Percentiles rank a stretch among this genome's conserved stretches.
Evolutionary conservation across 2,888 invertebrate species (phyloP).

Genomic region (Hemithea aestivaria): DNA sequence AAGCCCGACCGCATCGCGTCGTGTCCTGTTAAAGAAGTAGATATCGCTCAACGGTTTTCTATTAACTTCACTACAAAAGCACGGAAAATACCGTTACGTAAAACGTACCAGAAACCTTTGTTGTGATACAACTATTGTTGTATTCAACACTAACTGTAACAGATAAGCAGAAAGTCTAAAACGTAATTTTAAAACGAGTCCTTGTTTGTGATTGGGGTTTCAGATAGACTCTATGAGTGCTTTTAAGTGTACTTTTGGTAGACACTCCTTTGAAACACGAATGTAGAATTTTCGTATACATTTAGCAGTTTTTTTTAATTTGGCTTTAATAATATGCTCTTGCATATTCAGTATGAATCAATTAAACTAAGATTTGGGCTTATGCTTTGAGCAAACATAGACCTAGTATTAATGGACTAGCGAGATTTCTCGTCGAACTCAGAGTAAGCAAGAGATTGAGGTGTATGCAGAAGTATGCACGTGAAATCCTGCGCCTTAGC

Average conservation of each 20-base stretch:
- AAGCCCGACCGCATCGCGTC: conserved; percentile 22
- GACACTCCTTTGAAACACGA: too few relatives aligned
- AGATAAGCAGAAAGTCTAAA: conserved; percentile 28
- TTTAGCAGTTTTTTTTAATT: too few relatives aligned
- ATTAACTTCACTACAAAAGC: conserved; percentile 58
- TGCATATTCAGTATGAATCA: too few relatives aligned
- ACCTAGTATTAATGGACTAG: too few relatives aligned
- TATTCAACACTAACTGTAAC: conserved; percentile 46
- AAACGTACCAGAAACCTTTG: conserved; percentile 64
- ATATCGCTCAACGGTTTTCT: conserved; percentile 56
- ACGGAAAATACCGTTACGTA: conserved; percentile 60
- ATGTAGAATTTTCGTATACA: too few relatives aligned
- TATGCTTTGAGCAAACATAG: too few relatives aligned
- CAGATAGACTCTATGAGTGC: conserved; percentile 4
- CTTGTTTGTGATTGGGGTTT: conserved; percentile 17
- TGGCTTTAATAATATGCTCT: too few relatives aligned
- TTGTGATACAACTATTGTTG: conserved; percentile 60
- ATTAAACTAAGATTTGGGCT: too few relatives aligned
- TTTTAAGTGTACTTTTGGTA: too few relatives aligned
- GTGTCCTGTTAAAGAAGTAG: conserved; percentile 45
- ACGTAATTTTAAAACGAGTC: conserved; percentile 21
- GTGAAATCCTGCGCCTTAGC: conserved; percentile 46
- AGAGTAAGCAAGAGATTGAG: conserved; percentile 29
- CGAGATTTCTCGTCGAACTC: conserved; percentile 7
- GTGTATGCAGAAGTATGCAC: conserved; percentile 34